phyloP scores from a whole-genome alignment of 2,888 invertebrate genomes.

The Zhuqinia jingwanae region DNA sequence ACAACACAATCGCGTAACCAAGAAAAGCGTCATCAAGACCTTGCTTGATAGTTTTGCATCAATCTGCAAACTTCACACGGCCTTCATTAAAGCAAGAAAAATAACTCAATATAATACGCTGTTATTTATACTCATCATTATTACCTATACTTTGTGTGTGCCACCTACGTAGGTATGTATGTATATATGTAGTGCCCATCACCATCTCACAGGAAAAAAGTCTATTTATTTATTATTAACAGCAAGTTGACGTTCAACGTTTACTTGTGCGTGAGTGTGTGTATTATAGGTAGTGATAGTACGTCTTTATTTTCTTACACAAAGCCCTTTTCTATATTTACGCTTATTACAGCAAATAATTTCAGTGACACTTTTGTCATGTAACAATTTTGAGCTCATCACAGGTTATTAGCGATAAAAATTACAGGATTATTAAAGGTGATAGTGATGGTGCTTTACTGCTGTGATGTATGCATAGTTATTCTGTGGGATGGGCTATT shows the following conservation, averaged over 20 bases:
- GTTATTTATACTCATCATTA: slow-evolving; percentile 1
- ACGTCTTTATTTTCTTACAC: slow-evolving; percentile 3
- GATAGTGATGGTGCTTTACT: neutral
- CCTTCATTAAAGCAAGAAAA: slow-evolving; percentile 46
- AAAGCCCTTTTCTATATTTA: slow-evolving; percentile 19
- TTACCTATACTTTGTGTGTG: neutral
- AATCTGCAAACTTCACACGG: slow-evolving; percentile 61
- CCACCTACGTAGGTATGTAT: too few species aligned
- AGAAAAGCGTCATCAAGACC: slow-evolving; percentile 29
- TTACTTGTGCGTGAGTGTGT: too few species aligned
- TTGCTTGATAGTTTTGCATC: slow-evolving; percentile 1
- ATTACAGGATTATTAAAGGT: slow-evolving; percentile 31
- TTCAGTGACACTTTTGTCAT: slow-evolving; percentile 51
- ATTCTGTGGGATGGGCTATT: slow-evolving; percentile 44
- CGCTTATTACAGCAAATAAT: slow-evolving; percentile 17
- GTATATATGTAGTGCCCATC: neutral
- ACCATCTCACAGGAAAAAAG: slow-evolving; percentile 7
- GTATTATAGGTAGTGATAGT: too few species aligned
- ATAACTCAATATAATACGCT: slow-evolving; percentile 33
- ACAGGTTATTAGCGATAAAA: slow-evolving; percentile 41
- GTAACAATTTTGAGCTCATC: slow-evolving; percentile 43
- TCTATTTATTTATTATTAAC: neutral
- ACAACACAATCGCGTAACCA: neutral
- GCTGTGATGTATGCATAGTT: too few species aligned
- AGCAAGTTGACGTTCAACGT: too few species aligned